Conservation (phyloP, 2,888 invertebrate species). For the Epicampocera succincta region DNA sequence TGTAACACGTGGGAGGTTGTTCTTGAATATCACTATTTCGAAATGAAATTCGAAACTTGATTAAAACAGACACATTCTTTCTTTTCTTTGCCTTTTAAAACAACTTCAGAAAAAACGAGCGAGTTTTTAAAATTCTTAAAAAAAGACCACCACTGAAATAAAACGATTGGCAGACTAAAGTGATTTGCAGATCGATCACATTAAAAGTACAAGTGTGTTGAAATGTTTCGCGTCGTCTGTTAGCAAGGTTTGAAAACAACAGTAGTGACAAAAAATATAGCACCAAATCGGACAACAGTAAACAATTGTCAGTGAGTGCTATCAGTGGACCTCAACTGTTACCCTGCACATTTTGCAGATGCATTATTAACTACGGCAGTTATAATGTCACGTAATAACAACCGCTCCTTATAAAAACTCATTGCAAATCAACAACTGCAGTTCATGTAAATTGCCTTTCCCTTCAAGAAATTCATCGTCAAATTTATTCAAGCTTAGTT, state of each 20-base stretch:
- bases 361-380: slow-evolving; percentile 43
- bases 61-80: not conserved
- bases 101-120: not conserved
- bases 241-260: not conserved
- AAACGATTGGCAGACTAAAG: slow-evolving; percentile 2
- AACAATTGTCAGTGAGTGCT: not conserved
- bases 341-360: slow-evolving; percentile 2
- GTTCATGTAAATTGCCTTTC: slow-evolving; percentile 20
- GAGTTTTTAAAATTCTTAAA: slow-evolving; percentile 48
- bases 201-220: slow-evolving; percentile 42
- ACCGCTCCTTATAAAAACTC: slow-evolving; percentile 54
- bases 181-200: slow-evolving; percentile 34
- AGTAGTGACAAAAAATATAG: slow-evolving; percentile 15
- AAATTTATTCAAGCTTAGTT: slow-evolving; percentile 67
- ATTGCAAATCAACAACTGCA: slow-evolving; percentile 53
- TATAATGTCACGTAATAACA: slow-evolving; percentile 60
- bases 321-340: not conserved
- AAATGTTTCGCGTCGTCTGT: slow-evolving; percentile 1
- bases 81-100: slow-evolving; percentile 22
- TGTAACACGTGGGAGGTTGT: slow-evolving; percentile 23
- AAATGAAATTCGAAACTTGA: slow-evolving; percentile 48
- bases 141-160: slow-evolving; percentile 52
- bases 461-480: slow-evolving; percentile 40
- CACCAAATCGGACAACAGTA: not conserved
- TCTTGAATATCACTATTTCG: slow-evolving; percentile 7